Base-by-base conservation (phyloP, 2,797 vertebrate species). In the Malurus leucopterus region DNA sequence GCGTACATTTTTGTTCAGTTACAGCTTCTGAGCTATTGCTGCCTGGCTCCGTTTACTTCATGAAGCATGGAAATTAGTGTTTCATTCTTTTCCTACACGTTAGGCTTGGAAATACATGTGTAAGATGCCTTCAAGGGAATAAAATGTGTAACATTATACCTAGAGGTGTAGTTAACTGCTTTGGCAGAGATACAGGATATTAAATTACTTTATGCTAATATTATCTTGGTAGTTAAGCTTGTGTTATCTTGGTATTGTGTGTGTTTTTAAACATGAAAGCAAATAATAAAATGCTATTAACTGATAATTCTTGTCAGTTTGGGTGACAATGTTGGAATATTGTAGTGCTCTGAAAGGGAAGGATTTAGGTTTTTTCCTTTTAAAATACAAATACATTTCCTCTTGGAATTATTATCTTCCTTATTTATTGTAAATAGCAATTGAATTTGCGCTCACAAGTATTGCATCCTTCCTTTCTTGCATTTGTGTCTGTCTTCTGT, bases 181-280 rank as follows among this genome's bases (percentile, higher is more conserved):
- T 47, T 73, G 71, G 49, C 41, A 79, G 59, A 72, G 71, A 58
- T 80, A 74, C 17, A 44, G 65, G 47, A 22, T 78, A 40, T 89
- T 83, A 27, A 77, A 78, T 94, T 89, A 57, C 70, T 84, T 79
- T 91, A 64, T 82, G 86, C 43, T 90, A 54, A 44, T 87, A 77
- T 76, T 91, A 64, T 89, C 86, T 88, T 11, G 6, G 67, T 89
- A 47, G 47, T 86, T 86, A 90, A 63, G 36, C 64, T 74, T 20
- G 8, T 70, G 41, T 93, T 94, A 89, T 87, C 91, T 83, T 76
- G 50, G 32, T 77, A 51, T 80, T 71, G 24, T 46, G n/a, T 90
- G 57, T 70, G 41, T 71, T 84, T 63, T 76, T 57, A 43, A 80
- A 74, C 71, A 32, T 55, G 65, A 77, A 58, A 44, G 43, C 71